phyloP scores from a whole-genome alignment of 2,888 invertebrate species.

The Trypoxylon attenuatum region DNA sequence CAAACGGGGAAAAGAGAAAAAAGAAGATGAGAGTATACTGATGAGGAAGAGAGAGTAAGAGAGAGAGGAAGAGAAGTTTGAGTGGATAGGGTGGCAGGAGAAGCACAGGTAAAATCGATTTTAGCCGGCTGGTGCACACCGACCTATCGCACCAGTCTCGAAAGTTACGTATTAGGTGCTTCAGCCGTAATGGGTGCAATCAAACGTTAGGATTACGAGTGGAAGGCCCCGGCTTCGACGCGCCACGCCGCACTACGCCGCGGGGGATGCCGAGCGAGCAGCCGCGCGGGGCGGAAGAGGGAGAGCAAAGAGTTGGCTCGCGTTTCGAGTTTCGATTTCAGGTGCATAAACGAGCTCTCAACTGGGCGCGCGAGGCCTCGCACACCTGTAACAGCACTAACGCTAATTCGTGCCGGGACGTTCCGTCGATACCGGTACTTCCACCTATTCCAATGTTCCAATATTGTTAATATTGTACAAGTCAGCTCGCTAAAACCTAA shows the following conservation, averaged over 20 bases:
- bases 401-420: neutral
- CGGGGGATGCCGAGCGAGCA: neutral
- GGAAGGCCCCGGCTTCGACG: conserved; percentile 7
- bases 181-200: conserved; percentile 63
- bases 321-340: conserved; percentile 48
- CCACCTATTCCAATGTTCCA: too few relatives aligned
- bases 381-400: conserved; percentile 19
- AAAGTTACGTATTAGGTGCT: conserved; percentile 64
- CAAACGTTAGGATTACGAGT: conserved; percentile 65
- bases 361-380: conserved; percentile 26
- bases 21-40: too few relatives aligned
- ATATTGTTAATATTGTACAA: too few relatives aligned
- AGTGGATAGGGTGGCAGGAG: conserved; percentile 25
- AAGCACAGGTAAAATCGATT: conserved; percentile 52
- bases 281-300: conserved; percentile 2
- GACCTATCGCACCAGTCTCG: conserved; percentile 53
- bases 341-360: conserved; percentile 44
- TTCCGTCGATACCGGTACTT: neutral
- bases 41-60: neutral
- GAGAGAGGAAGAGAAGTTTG: neutral
- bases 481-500: too few relatives aligned
- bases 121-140: conserved; percentile 43
- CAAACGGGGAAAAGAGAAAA: conserved; percentile 13
- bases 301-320: conserved; percentile 25
- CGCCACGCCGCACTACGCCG: neutral